A percentile compares a stretch with the other conserved stretches of the same genome.
Evolutionary conservation across 2,797 vertebrate genomes (phyloP).

Genomic region (Megalops cyprinoides): DNA sequence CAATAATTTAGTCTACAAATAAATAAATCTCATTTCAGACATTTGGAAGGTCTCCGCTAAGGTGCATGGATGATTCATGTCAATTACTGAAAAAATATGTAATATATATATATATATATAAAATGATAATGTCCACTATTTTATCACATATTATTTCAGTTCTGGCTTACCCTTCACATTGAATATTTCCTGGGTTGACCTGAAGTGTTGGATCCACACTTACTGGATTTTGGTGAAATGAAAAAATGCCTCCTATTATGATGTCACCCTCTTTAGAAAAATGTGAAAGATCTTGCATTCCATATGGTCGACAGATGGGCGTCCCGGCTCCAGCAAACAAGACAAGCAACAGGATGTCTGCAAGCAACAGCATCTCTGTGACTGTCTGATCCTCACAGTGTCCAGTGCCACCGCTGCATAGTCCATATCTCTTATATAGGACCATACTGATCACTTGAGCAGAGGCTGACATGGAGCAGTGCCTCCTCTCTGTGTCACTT

Average conservation of each 20-base stretch:
- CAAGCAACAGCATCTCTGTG: constrained; percentile 60
- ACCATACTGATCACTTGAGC: constrained; percentile 32
- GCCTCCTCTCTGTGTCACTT: constrained; percentile 10
- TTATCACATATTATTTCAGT: background rate
- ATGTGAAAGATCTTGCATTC: constrained; percentile 66
- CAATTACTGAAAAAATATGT: background rate
- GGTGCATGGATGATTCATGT: background rate
- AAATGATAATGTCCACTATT: background rate
- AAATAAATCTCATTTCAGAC: too few relatives aligned
- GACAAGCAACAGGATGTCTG: constrained; percentile 55
- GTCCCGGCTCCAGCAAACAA: constrained; percentile 53
- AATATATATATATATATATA: too few relatives aligned
- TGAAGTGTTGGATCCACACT: constrained; percentile 60
- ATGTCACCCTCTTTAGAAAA: constrained; percentile 75
- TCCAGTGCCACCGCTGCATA: constrained; percentile 8
- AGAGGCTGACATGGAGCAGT: background rate
- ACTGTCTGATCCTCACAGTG: constrained; percentile 23
- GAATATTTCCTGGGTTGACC: constrained; percentile 65
- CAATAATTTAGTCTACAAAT: too few relatives aligned
- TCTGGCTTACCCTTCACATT: constrained; percentile 71
- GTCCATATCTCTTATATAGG: constrained; percentile 23
- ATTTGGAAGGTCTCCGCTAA: background rate
- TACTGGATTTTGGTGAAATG: constrained; percentile 73
- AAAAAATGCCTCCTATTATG: constrained; percentile 78
- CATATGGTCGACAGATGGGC: constrained; percentile 65